phyloP scores from a whole-genome alignment of 2,888 invertebrate genomes.

The Tenodera sinensis region DNA sequence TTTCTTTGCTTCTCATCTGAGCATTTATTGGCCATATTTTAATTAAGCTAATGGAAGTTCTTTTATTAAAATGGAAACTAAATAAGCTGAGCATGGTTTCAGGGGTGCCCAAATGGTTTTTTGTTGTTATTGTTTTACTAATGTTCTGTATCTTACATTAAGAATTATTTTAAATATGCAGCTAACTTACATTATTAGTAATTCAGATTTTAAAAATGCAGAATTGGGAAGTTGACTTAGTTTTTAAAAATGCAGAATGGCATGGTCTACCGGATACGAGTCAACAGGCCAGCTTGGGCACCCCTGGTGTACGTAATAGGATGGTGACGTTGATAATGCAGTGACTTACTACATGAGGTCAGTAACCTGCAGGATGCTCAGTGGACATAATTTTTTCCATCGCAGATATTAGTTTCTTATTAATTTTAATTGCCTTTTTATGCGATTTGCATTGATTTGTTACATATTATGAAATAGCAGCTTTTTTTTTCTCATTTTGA shows the following conservation, averaged over 20 bases:
- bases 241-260: neutral
- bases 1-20: too few relatives aligned
- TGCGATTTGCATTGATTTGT: neutral
- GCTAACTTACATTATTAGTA: neutral
- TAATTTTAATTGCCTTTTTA: neutral
- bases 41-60: too few relatives aligned
- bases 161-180: neutral
- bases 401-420: neutral
- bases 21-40: neutral
- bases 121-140: neutral
- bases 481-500: neutral
- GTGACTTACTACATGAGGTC: neutral
- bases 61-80: neutral
- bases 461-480: neutral
- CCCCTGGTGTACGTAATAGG: neutral
- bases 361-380: neutral
- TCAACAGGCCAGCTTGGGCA: neutral
- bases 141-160: neutral
- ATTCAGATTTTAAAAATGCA: neutral
- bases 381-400: neutral
- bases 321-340: neutral
- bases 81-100: neutral
- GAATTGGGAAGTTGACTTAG: neutral
- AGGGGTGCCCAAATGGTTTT: neutral
- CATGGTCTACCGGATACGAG: neutral